Base-by-base conservation (phyloP, 2,888 invertebrate genomes). In the Nomada fucata region DNA sequence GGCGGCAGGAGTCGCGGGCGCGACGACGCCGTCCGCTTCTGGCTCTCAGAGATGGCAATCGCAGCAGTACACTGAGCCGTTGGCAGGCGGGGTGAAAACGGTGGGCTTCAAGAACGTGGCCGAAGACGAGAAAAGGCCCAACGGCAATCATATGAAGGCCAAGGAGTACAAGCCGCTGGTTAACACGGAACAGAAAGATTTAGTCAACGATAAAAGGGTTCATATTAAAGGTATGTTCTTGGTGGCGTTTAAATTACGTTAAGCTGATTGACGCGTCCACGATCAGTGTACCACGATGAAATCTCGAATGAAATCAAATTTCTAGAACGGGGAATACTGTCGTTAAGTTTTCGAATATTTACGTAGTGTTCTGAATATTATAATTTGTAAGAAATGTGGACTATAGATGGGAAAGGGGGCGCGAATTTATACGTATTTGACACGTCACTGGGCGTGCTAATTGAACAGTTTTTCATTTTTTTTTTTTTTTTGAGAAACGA, bases 111-210 rank as follows among this genome's bases (percentile, higher is more conserved):
- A 91, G 60, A 88, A 89, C 18, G 85, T 90, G 29, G 81, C 44
- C 15, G 92, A 93, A 18, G 93, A 93, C 9, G 92, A 93, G 57
- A 93, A 92, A 81, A 90, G 92, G 79, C 91, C 92, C 9, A 94
- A 94, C 76, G 94, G 94, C 3, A 92, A 93, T 29, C 94, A 94
- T 65, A 77, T 90, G 42, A 92, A 93, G 79, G 86, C 88, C 18
- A 93, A 92, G 85, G 94, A 94, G 64, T 94, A 94, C 86, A 94
- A 94, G 82, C 89, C 92, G 13, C 69, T 93, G 71, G 89, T 91
- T 23, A 91, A 88, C 70, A 74, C 90, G 36, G 93, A 94, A 55
- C 84, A 89, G 1, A 92, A 91, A 85, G 91, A 91, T 76, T 74
- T 88, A 68, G 81, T 86, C 55, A 91, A 91, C 76, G 93, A 93